These are phyloP conservation scores for Pelagia noctiluca DNA, from an alignment of 30 jellyfish, hydroid and myxozoan genomes.

Conservation along the genomic window DNA sequence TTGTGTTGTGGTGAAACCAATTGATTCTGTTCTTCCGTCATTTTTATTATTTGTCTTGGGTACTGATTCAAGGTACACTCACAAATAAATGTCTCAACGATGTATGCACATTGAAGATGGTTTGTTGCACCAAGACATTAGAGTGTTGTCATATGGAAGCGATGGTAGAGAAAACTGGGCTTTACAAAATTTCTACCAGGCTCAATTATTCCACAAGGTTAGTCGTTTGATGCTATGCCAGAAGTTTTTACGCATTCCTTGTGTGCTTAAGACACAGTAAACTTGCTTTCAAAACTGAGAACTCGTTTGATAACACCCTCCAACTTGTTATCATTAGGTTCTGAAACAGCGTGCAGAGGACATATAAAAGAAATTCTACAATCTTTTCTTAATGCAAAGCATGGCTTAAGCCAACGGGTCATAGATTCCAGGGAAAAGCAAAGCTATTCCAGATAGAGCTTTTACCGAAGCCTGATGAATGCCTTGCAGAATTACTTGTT, in stretches of 20 bases:
- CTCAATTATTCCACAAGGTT: background rate
- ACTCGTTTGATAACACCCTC: conserved; percentile 3
- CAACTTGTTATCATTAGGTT: background rate
- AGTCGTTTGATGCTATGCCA: conserved; percentile 1
- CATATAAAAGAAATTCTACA: background rate
- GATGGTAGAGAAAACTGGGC: background rate
- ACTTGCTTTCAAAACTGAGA: background rate
- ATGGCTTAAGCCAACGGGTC: background rate
- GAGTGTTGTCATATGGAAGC: background rate
- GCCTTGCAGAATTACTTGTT: background rate
- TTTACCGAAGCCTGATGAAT: background rate
- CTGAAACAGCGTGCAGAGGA: background rate
- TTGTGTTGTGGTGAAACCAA: conserved; percentile 33
- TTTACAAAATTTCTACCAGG: background rate
- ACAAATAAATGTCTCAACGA: background rate
- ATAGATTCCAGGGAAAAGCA: background rate
- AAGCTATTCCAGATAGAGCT: background rate
- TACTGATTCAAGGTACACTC: conserved; percentile 26
- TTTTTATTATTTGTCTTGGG: conserved; percentile 39
- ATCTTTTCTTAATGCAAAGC: background rate
- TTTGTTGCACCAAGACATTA: background rate
- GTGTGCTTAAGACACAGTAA: background rate
- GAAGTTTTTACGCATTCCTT: background rate
- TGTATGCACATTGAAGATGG: conserved; percentile 8
- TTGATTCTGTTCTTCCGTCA: conserved; percentile 32